Evolutionary conservation across 2,888 invertebrate species (phyloP).

Genomic region (Pachycephus smyrnensis): DNA sequence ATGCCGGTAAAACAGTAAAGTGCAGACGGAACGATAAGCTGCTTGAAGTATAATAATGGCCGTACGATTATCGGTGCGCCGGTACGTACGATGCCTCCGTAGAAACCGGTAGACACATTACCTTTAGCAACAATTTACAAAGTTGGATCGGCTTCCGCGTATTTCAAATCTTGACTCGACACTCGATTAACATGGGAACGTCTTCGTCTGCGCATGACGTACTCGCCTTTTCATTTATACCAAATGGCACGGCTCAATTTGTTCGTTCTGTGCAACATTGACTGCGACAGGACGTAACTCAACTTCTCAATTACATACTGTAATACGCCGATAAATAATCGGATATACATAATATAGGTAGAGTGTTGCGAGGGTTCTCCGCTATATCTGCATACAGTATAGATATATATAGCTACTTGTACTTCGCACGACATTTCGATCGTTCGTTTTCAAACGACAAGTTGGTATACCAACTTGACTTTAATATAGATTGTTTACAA

Average conservation of each 20-base stretch:
- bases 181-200: neutral
- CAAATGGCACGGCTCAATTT: neutral
- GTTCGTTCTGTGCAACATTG: neutral
- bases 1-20: slow-evolving; percentile 31
- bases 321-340: neutral
- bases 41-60: slow-evolving; percentile 39
- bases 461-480: neutral
- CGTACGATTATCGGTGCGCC: slow-evolving; percentile 39
- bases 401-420: neutral
- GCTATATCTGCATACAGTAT: neutral
- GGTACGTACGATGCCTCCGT: neutral
- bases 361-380: neutral
- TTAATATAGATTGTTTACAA: neutral
- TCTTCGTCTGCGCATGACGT: neutral
- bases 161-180: neutral
- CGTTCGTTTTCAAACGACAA: neutral
- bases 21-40: slow-evolving; percentile 39
- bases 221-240: neutral
- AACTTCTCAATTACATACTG: neutral
- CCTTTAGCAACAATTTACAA: slow-evolving; percentile 25
- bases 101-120: slow-evolving; percentile 28
- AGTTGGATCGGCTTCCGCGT: slow-evolving; percentile 4
- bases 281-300: neutral
- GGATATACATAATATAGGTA: neutral
- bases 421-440: neutral